A percentile compares a stretch with the other conserved stretches of the same genome.
Conservation (phyloP, 2,797 vertebrate genomes). For the Lagodon rhomboides region DNA sequence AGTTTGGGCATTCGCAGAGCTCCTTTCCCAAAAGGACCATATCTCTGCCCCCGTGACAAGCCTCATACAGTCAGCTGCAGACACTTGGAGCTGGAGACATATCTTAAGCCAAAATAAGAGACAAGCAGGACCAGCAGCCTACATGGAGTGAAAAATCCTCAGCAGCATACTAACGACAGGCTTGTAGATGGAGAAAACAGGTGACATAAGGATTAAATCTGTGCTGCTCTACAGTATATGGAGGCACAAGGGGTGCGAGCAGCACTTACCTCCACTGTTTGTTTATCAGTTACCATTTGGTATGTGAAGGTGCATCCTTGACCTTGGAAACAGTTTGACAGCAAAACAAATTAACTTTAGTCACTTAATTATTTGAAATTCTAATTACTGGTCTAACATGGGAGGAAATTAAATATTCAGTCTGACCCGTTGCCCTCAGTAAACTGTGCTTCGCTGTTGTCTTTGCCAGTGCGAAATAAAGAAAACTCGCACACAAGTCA, state of each 20-base stretch:
- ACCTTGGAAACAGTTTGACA: constrained; percentile 2
- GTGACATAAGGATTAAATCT: constrained; percentile 35
- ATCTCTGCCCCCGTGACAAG: constrained; percentile 61
- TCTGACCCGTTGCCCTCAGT: constrained; percentile 4
- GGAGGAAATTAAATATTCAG: not conserved
- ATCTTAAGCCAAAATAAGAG: constrained; percentile 60
- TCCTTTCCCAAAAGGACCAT: constrained; percentile 54
- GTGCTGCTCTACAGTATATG: not conserved
- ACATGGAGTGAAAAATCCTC: constrained; percentile 47
- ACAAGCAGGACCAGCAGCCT: constrained; percentile 53
- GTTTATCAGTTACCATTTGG: not conserved
- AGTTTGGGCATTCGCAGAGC: constrained; percentile 56
- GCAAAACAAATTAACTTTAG: not conserved
- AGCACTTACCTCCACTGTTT: not conserved
- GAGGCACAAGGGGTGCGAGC: not conserved
- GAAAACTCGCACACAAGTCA: not conserved
- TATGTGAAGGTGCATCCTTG: not conserved
- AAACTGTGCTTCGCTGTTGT: constrained; percentile 9
- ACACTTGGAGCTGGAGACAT: constrained; percentile 50
- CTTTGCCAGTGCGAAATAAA: not conserved
- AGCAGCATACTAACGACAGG: constrained; percentile 60
- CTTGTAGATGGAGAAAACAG: constrained; percentile 40
- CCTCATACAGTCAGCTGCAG: constrained; percentile 51
- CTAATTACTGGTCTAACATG: not conserved
- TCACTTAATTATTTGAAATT: not conserved